Evolutionary conservation across 2,888 invertebrate species (phyloP).

Genomic region (Cheilosia pagana): DNA sequence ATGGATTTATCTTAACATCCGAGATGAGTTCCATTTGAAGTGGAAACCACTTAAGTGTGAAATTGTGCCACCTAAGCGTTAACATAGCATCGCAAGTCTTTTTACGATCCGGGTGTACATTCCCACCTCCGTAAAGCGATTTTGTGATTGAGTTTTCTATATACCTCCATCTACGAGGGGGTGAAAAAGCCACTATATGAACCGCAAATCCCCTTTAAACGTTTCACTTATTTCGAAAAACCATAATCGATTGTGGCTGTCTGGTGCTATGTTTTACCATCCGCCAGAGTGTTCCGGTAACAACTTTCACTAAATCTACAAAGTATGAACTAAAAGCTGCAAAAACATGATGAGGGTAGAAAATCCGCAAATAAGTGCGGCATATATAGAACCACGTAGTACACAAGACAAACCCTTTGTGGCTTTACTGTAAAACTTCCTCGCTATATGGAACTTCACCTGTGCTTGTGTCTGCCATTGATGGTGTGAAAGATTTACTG

Average conservation of each 20-base stretch:
- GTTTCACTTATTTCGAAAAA: conserved; percentile 41
- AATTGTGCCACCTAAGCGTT: conserved; percentile 32
- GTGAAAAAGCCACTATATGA: conserved; percentile 16
- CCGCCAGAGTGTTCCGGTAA: not conserved
- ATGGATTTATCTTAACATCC: not conserved
- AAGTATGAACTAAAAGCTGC: conserved; percentile 47
- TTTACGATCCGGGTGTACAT: conserved; percentile 15
- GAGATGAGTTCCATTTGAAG: conserved; percentile 4
- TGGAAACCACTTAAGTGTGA: conserved; percentile 39
- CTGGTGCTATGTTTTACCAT: conserved; percentile 35
- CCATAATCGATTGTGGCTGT: conserved; percentile 52
- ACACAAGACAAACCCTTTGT: not conserved
- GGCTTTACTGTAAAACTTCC: not conserved
- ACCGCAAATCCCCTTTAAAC: conserved; percentile 46
- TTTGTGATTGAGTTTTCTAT: conserved; percentile 35
- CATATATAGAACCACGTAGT: conserved; percentile 20
- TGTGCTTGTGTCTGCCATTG: conserved; percentile 17
- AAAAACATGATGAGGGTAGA: conserved; percentile 42
- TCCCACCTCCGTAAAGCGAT: conserved; percentile 36
- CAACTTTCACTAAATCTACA: conserved; percentile 30
- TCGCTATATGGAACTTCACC: not conserved
- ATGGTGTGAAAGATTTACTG: conserved; percentile 45
- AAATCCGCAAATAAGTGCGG: conserved; percentile 52
- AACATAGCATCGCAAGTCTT: not conserved
- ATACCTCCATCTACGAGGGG: conserved; percentile 1